A percentile compares a stretch with the other conserved stretches of the same genome.
Conservation (phyloP, 2,888 invertebrate species). For the Clostera curtula region DNA sequence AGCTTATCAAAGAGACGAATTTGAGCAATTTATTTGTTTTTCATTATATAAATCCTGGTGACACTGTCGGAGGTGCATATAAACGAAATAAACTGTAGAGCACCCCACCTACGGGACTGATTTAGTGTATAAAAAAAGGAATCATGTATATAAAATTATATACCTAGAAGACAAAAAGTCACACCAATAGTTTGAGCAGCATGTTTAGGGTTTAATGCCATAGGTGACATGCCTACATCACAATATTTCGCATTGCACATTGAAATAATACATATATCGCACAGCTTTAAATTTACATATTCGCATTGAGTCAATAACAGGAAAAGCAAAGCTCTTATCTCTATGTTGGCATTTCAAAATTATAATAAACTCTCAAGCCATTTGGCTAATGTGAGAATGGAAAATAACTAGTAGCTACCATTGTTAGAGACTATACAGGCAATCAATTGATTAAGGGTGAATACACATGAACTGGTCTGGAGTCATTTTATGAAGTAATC, state of each 20-base stretch:
- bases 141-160: too few species aligned
- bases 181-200: too few species aligned
- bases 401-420: conserved; percentile 8
- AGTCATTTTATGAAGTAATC: too few species aligned
- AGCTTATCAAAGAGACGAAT: too few species aligned
- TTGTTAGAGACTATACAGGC: conserved; percentile 15
- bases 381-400: conserved; percentile 9
- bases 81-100: too few species aligned
- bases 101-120: too few species aligned
- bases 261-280: conserved; percentile 9
- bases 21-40: conserved; percentile 1
- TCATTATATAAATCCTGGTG: too few species aligned
- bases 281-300: conserved; percentile 15
- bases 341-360: conserved; percentile 27
- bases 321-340: conserved; percentile 26
- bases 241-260: conserved; percentile 2
- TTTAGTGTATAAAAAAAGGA: too few species aligned
- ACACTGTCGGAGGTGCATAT: too few species aligned
- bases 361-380: conserved; percentile 12
- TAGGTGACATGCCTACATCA: conserved; percentile 3
- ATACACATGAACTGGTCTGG: too few species aligned
- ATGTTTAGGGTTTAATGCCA: conserved; percentile 13
- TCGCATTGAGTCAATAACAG: conserved; percentile 17
- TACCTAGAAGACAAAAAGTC: too few species aligned
- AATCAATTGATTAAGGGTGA: too few species aligned